Evolutionary conservation across 2,113 vertebrate species (phyloP), one percentile per base, ranked within the genome.

Genomic region (Pollachius pollachius): DNA sequence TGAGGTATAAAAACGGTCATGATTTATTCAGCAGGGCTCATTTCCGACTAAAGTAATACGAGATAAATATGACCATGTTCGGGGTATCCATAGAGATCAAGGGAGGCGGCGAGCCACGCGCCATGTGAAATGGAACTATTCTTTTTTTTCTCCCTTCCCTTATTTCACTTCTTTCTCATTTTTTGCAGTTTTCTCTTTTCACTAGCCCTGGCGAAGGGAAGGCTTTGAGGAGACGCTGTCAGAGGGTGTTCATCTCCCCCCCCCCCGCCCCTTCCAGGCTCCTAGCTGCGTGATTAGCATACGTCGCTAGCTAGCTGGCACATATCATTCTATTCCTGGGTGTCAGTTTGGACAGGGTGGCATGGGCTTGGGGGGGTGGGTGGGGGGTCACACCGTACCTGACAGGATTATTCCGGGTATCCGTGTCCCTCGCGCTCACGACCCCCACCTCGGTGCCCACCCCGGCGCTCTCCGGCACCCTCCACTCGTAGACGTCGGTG

Each of bases 351-450:
- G 41, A 48, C 41, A 48, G 41, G 41, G 41, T 48, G 41, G 41
- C 41, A 48, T 13, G 41, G 41, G 41, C 41, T 48, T 48, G 41
- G 12, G 41, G 41, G 8, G 7, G 7, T 3, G 8, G 7, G 7
- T 3, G 12, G 41, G 12, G 8, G 12, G 41, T 48, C 5, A 7
- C 84, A 79, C 27, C 18, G 72, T 89, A 95, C 95, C 95, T 94
- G 84, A 99, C 76, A 27, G 93, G 84, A 72, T 85, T 93, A 67
- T 85, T 84, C 54, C 72, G 90, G 1, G 73, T 41, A 59, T 99
- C 97, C 21, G 89, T 94, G 81, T 99, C 97, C 88, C 73, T 88
- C 64, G 96, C 96, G 12, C 84, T 90, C 1, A 98, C 89, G 0
- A 11, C 11, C 8, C 96, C 96, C 7, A 98, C 90, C 72, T 82